Percentiles rank a stretch among this genome's conserved stretches.
Evolutionary conservation across 2,797 vertebrate species (phyloP).

Genomic region (Corythornis leucogaster): DNA sequence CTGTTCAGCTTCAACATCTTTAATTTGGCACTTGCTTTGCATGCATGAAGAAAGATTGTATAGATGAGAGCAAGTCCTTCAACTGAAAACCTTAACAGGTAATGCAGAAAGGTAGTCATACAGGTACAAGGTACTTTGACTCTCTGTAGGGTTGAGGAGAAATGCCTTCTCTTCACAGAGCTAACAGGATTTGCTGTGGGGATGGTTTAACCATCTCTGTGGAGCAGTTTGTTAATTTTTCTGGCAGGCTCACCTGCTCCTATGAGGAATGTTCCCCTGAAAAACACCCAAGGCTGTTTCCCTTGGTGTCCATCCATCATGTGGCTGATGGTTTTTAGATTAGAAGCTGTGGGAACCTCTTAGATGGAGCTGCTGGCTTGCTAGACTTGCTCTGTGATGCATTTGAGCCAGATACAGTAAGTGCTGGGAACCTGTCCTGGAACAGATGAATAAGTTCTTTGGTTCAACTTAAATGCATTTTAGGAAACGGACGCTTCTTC

Average conservation of each 20-base stretch:
- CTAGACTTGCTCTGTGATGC: not conserved
- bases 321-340: not conserved
- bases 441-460: not conserved
- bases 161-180: not conserved
- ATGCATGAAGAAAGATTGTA: no score
- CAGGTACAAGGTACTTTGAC: not conserved
- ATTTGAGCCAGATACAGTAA: not conserved
- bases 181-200: not conserved
- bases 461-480: not conserved
- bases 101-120: not conserved
- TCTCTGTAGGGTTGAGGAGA: not conserved
- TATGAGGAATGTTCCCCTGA: fast-evolving
- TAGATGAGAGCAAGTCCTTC: not conserved
- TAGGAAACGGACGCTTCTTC: not conserved
- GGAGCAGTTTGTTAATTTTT: not conserved
- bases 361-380: not conserved
- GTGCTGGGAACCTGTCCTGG: not conserved
- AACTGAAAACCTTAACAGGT: not conserved
- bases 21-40: not conserved
- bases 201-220: not conserved
- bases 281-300: not conserved
- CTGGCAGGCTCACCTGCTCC: not conserved
- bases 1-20: not conserved
- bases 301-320: not conserved
- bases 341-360: not conserved